Base-by-base conservation (phyloP, 2,113 vertebrate genomes). In the Triplophysa siluroides region DNA sequence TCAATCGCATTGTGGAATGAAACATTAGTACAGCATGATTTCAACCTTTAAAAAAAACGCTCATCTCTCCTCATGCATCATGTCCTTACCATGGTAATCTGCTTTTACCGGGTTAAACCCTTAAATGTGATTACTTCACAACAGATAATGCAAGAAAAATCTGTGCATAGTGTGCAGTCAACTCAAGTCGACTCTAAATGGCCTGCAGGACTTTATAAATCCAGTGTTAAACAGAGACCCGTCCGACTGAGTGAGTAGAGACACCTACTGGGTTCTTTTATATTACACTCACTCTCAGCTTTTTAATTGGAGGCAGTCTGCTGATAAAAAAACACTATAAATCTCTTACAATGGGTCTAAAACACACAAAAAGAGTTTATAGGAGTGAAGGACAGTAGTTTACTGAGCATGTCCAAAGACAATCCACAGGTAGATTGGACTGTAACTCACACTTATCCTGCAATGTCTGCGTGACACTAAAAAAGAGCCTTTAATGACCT, bases 81-180 rank as follows among this genome's bases (percentile, higher is more conserved):
- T 80, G 83, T 88, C 87, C 81, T 86, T n/a, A 41, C 86, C n/a
- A 4, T 84, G 60, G 83, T 88, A 88, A 91, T 91, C 87, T 87
- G 77, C 83, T 90, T 88, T 76, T 19, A 86, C 89, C 89, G 83
- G 86, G 88, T 86, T 87, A 38, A 86, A 88, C 87, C 74, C 87
- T 86, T 85, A 90, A 91, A 91, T 91, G 88, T 90, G 90, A 92
- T 91, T 91, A 90, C 85, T 84, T 79, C 88, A 87, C 85, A 86
- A 85, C 87, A 90, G 87, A 91, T 90, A 90, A 90, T 88, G 87
- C 87, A 88, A 79, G 62, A 60, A 84, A 60, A 52, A n/a, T 88
- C 78, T 87, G 76, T 70, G 78, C 85, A 86, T 87, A 85, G 83
- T 83, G 83, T 87, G 88, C 89, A 90, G 90, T 90, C 89, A 86